Base-by-base conservation (phyloP, 2,888 invertebrate species). In the Lissocephala sabroskyi region DNA sequence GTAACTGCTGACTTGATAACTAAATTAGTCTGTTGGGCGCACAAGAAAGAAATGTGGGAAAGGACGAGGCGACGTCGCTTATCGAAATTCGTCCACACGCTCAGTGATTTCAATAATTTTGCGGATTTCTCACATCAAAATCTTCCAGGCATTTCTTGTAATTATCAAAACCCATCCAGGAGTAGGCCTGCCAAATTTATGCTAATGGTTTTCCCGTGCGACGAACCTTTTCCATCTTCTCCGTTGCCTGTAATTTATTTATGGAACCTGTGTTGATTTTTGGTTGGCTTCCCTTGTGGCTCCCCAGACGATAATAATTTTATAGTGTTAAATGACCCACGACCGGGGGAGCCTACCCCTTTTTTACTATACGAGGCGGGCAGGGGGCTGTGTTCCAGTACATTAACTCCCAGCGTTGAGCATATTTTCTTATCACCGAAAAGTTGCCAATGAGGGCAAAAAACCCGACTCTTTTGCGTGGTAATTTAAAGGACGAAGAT, bases 371-470 rank as follows among this genome's bases (percentile, higher is more conserved):
- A n/a, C n/a, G n/a, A n/a, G n/a, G n/a, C n/a, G n/a, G n/a, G n/a
- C n/a, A n/a, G n/a, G n/a, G n/a, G n/a, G n/a, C n/a, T n/a, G n/a
- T 57, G 65, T 75, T 63, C 63, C 71, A 54, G 52, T 62, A 75
- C 71, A 71, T 71, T 71, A 71, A 71, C 76, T 58, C 67, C 63
- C 64, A 48, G 53, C 50, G 54, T 50, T 51, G 48, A 71, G 60
- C 71, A 75, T 57, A 71, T 70, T 71, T 66, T 71, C 70, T 71
- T 70, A 70, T 70, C 70, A 71, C n/a, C n/a, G n/a, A n/a, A n/a
- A 49, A 62, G 7, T 29, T 30, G 17, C 41, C 37, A 19, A 29
- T 45, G 26, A 44, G 16, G 29, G 14, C 29, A n/a, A n/a, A 28
- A 29, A 41, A 41, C 3, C 16, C 1, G 30, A n/a, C n/a, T 32